Evolutionary conservation across 2,888 invertebrate species (phyloP).

Genomic region (Ganaspis brasiliensis): DNA sequence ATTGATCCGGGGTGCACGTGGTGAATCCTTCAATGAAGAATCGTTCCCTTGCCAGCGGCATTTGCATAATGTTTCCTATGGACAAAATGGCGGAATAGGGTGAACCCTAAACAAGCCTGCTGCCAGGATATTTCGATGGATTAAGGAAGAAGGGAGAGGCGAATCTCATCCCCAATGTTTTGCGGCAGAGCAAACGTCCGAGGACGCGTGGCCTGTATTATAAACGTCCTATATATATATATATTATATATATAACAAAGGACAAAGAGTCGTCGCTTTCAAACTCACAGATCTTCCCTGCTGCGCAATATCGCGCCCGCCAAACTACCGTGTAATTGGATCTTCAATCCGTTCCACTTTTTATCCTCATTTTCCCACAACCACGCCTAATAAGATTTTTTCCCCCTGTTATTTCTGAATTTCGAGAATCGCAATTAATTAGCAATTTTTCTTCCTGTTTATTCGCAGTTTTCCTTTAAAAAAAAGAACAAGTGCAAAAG

Average conservation of each 20-base stretch:
- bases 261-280: slow-evolving; percentile 43
- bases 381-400: background rate
- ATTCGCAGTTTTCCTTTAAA: no score
- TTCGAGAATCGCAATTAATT: no score
- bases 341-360: slow-evolving; percentile 19
- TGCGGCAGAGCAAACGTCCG: slow-evolving; percentile 38
- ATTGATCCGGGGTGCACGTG: slow-evolving; percentile 56
- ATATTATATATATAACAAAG: slow-evolving; percentile 47
- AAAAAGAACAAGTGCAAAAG: no score
- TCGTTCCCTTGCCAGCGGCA: slow-evolving; percentile 47
- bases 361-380: slow-evolving; percentile 14
- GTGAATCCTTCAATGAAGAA: slow-evolving; percentile 61
- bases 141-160: slow-evolving; percentile 30
- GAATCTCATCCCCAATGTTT: slow-evolving; percentile 31
- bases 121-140: slow-evolving; percentile 46
- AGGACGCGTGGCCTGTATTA: slow-evolving; percentile 62
- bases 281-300: slow-evolving; percentile 13
- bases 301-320: slow-evolving; percentile 38
- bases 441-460: no score
- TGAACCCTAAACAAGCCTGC: slow-evolving; percentile 52
- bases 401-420: no score
- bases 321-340: slow-evolving; percentile 55
- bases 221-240: slow-evolving; percentile 54
- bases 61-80: slow-evolving; percentile 69
- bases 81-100: slow-evolving; percentile 60